Evolutionary conservation across 1,140 invertebrate genomes (phyloP), one percentile per base, ranked within the genome.

Genomic region (Xylocopa sonorina): DNA sequence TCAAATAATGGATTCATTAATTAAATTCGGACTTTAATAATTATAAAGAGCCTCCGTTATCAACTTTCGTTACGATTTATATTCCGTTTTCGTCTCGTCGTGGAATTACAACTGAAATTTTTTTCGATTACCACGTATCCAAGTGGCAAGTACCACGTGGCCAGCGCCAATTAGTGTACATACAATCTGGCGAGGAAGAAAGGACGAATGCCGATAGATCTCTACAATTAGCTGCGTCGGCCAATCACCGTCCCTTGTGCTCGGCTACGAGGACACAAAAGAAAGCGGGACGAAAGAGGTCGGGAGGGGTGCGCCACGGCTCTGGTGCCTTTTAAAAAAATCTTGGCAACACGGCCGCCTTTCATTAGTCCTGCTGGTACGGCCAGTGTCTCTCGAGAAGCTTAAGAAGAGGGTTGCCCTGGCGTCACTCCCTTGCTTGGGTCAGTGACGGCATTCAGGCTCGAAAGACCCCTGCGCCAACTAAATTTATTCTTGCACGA

Each of bases 171-270:
- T 82, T 78, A 86, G 77, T 77, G 64, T 64, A 78, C 62, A 64
- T 64, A 78, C 62, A 64, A 78, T 80, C 57, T 16, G 60, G 80
- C 72, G 57, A 73, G 67, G 57, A 58, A 77, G 53, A 79, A 43
- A 77, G 60, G 64, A 75, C 64, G 46, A 73, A 72, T 73, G 12
- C 46, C 78, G 76, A 79, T 72, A 74, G 78, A 85, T 80, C 50
- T 80, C 81, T 82, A 80, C 86, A 90, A 90, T 89, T 88, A 90
- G 81, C 53, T 73, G 57, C 84, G 76, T 84, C 82, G 84, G 85
- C 87, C 87, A 90, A 89, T 90, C 88, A 90, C 77, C 81, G 74
- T 77, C 71, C 73, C 84, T 89, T 90, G 85, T 88, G 81, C 71
- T 62, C 55, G 50, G 64, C 82, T 62, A 76, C 80, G 73, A 66